A percentile compares a stretch with the other conserved stretches of the same genome.
Evolutionary conservation across 1,140 invertebrate genomes (phyloP).

Genomic region (Hycleus phaleratus): DNA sequence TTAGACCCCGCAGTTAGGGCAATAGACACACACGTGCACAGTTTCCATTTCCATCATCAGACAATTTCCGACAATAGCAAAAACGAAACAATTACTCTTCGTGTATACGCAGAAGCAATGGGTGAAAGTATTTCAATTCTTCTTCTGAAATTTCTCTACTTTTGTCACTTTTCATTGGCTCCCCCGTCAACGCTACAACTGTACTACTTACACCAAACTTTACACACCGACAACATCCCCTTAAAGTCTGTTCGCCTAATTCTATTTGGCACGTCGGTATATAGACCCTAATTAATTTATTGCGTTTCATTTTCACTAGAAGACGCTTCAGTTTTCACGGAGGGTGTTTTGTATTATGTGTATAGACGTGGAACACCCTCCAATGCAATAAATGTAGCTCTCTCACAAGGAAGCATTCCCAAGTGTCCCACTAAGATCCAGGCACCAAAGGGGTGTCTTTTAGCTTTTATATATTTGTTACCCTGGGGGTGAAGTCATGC

Average conservation of each 20-base stretch:
- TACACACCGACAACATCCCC: too few species aligned
- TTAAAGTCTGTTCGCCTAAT: constrained; percentile 8
- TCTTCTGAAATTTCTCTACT: too few species aligned
- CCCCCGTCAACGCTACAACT: constrained; percentile 2
- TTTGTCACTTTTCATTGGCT: background rate
- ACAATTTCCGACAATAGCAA: background rate
- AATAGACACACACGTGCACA: background rate
- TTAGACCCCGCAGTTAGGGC: background rate
- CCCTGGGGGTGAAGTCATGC: too few species aligned
- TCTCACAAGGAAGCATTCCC: background rate
- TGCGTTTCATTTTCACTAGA: constrained; percentile 25
- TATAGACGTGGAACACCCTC: constrained; percentile 6
- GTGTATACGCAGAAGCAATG: too few species aligned
- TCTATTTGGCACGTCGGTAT: constrained; percentile 25
- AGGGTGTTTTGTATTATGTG: background rate
- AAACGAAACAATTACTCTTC: constrained; percentile 12
- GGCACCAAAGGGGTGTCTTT: too few species aligned
- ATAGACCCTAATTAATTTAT: constrained; percentile 29
- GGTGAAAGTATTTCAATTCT: too few species aligned
- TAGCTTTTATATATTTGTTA: too few species aligned
- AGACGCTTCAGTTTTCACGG: constrained; percentile 17
- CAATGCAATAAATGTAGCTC: constrained; percentile 16
- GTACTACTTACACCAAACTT: too few species aligned
- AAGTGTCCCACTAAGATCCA: too few species aligned
- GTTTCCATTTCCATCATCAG: constrained; percentile 1